These are phyloP conservation scores for Pheosia tremula DNA, from an alignment of 2,888 invertebrate species.

Conservation along the genomic window DNA sequence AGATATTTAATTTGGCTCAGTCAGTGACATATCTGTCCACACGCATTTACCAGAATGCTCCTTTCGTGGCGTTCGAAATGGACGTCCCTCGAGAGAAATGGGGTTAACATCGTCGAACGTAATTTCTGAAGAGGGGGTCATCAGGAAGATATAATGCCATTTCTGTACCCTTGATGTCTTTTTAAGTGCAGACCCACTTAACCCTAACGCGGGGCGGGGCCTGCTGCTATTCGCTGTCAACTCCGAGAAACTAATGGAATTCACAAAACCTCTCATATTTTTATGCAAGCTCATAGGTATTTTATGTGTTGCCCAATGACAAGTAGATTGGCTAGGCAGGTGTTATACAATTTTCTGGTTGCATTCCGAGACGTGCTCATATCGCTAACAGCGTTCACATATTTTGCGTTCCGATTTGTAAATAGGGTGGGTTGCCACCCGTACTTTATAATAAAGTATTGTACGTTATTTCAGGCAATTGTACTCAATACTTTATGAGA, in stretches of 20 bases:
- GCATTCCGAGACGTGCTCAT: no score
- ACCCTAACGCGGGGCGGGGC: slow-evolving; percentile 68
- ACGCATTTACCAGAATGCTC: slow-evolving; percentile 40
- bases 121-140: slow-evolving; percentile 79
- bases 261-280: slow-evolving; percentile 37
- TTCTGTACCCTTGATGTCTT: slow-evolving; percentile 82
- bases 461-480: no score
- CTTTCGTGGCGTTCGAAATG: slow-evolving; percentile 41
- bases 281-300: slow-evolving; percentile 1
- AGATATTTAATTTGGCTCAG: slow-evolving; percentile 32
- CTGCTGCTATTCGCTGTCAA: slow-evolving; percentile 55
- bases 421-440: no score
- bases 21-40: slow-evolving; percentile 43
- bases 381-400: no score
- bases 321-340: no score
- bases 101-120: slow-evolving; percentile 70
- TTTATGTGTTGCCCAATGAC: background rate
- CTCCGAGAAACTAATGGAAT: slow-evolving; percentile 57
- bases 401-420: no score
- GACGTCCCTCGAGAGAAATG: slow-evolving; percentile 58
- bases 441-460: no score
- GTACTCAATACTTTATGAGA: no score
- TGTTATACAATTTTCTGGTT: no score
- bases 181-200: slow-evolving; percentile 82
- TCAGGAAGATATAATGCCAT: slow-evolving; percentile 82